Conservation (phyloP, 2,888 invertebrate species). For the Meteorus colon region DNA sequence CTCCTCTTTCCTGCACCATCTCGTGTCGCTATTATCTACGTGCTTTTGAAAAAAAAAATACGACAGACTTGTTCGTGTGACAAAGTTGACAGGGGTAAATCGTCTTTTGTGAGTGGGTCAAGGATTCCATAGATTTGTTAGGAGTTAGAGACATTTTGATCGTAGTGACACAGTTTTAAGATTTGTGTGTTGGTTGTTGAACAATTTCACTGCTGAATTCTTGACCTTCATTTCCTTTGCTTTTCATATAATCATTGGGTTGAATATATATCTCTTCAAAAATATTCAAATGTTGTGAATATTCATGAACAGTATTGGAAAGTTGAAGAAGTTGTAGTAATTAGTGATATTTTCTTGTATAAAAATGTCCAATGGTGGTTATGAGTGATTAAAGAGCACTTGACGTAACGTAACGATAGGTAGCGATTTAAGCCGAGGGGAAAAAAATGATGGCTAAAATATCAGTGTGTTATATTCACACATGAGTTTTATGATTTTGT, state of each 20-base stretch:
- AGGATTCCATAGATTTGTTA: slow-evolving; percentile 58
- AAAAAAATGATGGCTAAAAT: neutral
- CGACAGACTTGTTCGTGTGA: slow-evolving; percentile 6
- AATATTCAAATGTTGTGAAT: too few species aligned
- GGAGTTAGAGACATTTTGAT: slow-evolving; percentile 40
- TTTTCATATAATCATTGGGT: too few species aligned
- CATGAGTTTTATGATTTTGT: slow-evolving; percentile 63
- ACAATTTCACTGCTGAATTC: neutral
- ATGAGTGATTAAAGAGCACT: too few species aligned
- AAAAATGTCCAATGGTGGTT: too few species aligned
- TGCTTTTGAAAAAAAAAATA: neutral
- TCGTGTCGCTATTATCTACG: too few species aligned
- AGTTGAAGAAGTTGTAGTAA: too few species aligned
- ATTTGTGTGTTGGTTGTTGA: slow-evolving; percentile 43
- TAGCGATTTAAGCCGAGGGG: neutral
- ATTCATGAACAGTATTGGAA: too few species aligned
- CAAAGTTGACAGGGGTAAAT: slow-evolving; percentile 25
- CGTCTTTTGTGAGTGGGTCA: slow-evolving; percentile 46
- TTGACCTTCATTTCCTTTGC: too few species aligned
- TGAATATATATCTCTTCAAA: too few species aligned
- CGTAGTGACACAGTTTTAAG: slow-evolving; percentile 43
- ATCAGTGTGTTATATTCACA: neutral
- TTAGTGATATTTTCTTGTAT: too few species aligned
- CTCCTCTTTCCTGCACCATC: slow-evolving; percentile 5
- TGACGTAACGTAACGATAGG: too few species aligned